Conservation (phyloP, 2,888 invertebrate species). For the Mesorhabditis spiculigera region DNA sequence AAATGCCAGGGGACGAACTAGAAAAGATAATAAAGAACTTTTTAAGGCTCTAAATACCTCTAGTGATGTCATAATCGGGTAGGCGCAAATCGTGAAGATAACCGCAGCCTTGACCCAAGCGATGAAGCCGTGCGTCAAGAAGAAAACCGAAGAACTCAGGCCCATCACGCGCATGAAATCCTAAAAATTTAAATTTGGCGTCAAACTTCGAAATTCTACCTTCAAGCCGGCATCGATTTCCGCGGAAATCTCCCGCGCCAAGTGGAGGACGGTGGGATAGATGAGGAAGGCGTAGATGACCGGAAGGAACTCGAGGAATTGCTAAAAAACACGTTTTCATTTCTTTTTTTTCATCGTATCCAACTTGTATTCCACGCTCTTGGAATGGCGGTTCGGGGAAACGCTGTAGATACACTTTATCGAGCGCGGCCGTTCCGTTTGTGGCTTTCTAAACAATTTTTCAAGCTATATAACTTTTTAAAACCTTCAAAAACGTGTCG, state of each 20-base stretch:
- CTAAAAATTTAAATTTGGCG: conserved; percentile 15
- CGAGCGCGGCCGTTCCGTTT: conserved; percentile 6
- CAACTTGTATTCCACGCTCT: too few species aligned
- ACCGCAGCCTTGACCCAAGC: conserved; percentile 43
- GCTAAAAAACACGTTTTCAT: too few species aligned
- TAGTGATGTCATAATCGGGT: conserved; percentile 20
- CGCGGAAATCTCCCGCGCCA: conserved; percentile 44
- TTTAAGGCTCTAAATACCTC: neutral
- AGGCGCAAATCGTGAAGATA: conserved; percentile 33
- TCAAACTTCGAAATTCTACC: neutral
- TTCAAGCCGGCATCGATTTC: conserved; percentile 47
- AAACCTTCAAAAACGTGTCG: conserved; percentile 26
- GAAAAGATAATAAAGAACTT: neutral
- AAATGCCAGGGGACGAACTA: conserved; percentile 26
- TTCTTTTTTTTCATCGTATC: too few species aligned
- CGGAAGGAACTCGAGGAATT: conserved; percentile 27
- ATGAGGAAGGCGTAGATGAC: conserved; percentile 44
- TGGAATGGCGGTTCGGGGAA: conserved; percentile 23
- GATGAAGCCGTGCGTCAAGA: conserved; percentile 43
- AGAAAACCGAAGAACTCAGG: conserved; percentile 45
- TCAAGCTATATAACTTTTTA: neutral
- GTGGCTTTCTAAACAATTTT: neutral
- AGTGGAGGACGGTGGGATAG: conserved; percentile 42
- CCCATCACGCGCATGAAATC: conserved; percentile 54
- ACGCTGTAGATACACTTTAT: conserved; percentile 16